Evolutionary conservation across 64 coral and sea anemone species (phyloP), one percentile per base, ranked within the genome.

Genomic region (Pocillopora verrucosa): DNA sequence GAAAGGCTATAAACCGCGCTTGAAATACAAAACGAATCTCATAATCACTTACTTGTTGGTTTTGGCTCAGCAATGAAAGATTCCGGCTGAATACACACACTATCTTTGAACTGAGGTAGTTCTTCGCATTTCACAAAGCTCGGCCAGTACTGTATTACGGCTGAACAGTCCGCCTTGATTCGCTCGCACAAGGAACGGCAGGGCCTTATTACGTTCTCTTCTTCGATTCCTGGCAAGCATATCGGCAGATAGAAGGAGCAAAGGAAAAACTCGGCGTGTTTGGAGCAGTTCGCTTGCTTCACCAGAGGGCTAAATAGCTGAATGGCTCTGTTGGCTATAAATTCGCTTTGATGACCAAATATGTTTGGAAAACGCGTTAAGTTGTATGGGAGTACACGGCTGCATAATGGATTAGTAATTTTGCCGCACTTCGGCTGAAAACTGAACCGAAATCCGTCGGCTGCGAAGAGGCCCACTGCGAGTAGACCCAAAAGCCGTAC

Each of bases 211-310:
- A 72, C 22, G 3, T 30, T 5, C 2, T 69, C 3, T 1, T 72
- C 37, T 22, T 38, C 20, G 2, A 58, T 78, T 78, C 56, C 77
- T 79, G 64, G 63, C 13, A 85, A 17, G 15, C 82, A 85, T 15
- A 72, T 72, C 20, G 82, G 82, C 38, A 72, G 37, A 51, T 57
- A 72, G 13, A 85, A 72, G 13, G 65, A 72, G 20, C 82, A 85
- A 20, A 85, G 37, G 4, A 85, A 65, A 57, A 85, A 85, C 16
- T 72, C 63, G 20, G 82, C 82, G 65, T 85, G 34, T 85, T 57
- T 85, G 17, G 82, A 85, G 12, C 82, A 85, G 38, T 85, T 85
- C 4, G n/a, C 19, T 1, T 58, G 82, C 22, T n/a, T 20, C 11
- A 70, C n/a, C 67, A 70, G 22, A 2, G 67, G 37, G 5, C 64